Conservation (phyloP, 2,797 vertebrate species). For the Gallinago solitaria region DNA sequence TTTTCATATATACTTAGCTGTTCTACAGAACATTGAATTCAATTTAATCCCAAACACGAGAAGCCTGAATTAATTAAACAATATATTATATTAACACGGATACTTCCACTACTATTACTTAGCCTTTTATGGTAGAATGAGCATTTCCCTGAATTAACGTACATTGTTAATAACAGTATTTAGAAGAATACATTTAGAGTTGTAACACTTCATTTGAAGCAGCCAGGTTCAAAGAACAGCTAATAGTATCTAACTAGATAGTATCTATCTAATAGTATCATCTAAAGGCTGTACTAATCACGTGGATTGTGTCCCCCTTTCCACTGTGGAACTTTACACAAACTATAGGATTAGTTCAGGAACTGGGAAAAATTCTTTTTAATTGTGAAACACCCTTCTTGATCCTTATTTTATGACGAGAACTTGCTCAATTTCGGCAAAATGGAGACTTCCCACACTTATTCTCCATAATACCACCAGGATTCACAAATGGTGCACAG, state of each 20-base stretch:
- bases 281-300: neutral
- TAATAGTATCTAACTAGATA: no score
- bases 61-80: slow-evolving; percentile 50
- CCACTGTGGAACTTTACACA: neutral
- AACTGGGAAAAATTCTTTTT: neutral
- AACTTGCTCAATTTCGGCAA: neutral
- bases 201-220: slow-evolving; percentile 22
- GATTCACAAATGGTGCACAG: neutral
- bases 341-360: neutral
- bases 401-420: neutral
- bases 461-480: neutral
- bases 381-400: neutral
- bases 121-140: slow-evolving; percentile 17
- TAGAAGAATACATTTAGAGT: slow-evolving; percentile 42
- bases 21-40: slow-evolving; percentile 30
- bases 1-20: slow-evolving; percentile 15
- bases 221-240: neutral
- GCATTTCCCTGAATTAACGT: slow-evolving; percentile 4
- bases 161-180: slow-evolving; percentile 24
- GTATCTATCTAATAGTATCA: slow-evolving; percentile 17
- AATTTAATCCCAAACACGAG: neutral
- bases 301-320: neutral
- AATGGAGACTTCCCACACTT: neutral
- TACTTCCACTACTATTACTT: slow-evolving; percentile 1
- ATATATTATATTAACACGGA: slow-evolving; percentile 50